Evolutionary conservation across 2,797 vertebrate species (phyloP).

Genomic region (Anomalospiza imberbis): DNA sequence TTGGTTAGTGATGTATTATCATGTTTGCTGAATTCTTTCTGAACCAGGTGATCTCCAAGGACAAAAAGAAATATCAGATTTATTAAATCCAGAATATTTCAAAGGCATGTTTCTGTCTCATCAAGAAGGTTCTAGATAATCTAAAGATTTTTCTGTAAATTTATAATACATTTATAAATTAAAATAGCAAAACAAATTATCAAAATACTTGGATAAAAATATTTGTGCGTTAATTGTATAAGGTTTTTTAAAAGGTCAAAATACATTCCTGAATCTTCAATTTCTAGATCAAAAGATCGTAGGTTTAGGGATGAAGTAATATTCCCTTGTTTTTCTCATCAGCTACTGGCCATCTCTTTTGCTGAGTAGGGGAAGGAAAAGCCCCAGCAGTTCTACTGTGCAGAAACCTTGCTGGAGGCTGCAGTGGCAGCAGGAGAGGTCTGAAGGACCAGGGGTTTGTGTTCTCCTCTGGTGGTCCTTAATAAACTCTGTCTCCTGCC

Average conservation of each 20-base stretch:
- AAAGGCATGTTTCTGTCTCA: not conserved
- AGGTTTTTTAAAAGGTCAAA: not conserved
- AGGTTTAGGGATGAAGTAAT: not conserved
- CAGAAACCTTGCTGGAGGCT: not conserved
- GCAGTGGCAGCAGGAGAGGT: not conserved
- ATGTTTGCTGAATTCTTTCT: not conserved
- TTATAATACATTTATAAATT: not conserved
- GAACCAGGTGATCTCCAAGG: not conserved
- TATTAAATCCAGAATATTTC: not conserved
- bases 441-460: not conserved
- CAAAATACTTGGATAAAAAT: not conserved
- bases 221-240: not conserved
- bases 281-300: not conserved
- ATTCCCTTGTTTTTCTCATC: not conserved
- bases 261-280: not conserved
- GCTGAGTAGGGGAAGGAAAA: not conserved
- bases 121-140: not conserved
- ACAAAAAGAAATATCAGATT: not conserved
- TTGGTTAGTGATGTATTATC: not conserved
- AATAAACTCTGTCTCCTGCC: not conserved
- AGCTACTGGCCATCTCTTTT: not conserved
- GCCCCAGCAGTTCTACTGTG: not conserved
- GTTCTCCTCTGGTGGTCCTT: not conserved
- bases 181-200: not conserved
- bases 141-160: not conserved